Conservation (phyloP, 2,888 invertebrate genomes). For the Saturnia pavonia region DNA sequence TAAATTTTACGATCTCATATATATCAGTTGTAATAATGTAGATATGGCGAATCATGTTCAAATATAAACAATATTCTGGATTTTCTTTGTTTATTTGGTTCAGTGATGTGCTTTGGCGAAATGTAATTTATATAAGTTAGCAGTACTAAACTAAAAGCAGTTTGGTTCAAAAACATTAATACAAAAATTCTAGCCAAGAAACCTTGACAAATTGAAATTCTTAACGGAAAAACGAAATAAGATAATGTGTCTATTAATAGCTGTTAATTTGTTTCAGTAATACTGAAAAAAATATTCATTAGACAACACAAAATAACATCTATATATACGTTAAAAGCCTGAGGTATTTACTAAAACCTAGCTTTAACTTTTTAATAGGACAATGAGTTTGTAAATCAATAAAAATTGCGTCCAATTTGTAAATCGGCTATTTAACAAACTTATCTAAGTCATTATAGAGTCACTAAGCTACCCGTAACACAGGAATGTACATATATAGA, state of each 20-base stretch:
- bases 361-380: not conserved
- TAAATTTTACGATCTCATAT: not conserved
- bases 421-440: not conserved
- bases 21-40: not conserved
- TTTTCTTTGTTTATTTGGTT: not conserved
- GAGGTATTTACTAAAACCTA: not conserved
- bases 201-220: not conserved
- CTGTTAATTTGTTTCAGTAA: not conserved
- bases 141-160: too few relatives aligned
- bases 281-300: conserved; percentile 10
- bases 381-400: not conserved
- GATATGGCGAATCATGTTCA: not conserved
- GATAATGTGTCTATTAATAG: not conserved
- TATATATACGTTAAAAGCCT: not conserved
- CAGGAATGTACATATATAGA: conserved; percentile 80
- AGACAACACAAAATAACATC: conserved; percentile 9
- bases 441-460: not conserved
- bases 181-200: not conserved
- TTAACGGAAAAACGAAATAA: not conserved
- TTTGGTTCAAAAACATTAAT: not conserved
- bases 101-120: conserved; percentile 5
- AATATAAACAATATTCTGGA: not conserved
- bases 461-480: conserved; percentile 65
- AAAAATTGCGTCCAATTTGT: not conserved
- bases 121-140: not conserved